Conservation (phyloP, 2,797 vertebrate species). For the Spondyliosoma cantharus region DNA sequence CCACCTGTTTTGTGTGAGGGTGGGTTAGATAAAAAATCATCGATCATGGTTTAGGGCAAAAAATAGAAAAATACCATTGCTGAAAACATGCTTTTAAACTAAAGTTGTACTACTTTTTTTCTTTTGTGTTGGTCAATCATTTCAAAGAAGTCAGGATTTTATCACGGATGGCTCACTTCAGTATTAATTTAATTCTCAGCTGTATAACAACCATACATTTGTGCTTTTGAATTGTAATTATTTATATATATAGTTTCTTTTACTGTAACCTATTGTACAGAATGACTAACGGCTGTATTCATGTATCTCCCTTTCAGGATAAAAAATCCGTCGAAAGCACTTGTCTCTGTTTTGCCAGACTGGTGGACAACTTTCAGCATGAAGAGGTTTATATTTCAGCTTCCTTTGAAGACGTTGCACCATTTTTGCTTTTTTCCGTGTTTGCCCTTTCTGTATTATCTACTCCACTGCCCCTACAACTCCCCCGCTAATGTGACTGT, state of each 20-base stretch:
- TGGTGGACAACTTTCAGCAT: slow-evolving; percentile 99
- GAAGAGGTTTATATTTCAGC: slow-evolving; percentile 88
- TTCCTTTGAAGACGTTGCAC: slow-evolving; percentile 1
- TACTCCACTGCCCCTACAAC: not conserved
- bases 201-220: not conserved
- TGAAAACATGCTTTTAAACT: not conserved
- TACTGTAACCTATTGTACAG: not conserved
- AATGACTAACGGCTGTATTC: slow-evolving; percentile 3
- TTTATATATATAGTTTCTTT: not conserved
- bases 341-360: slow-evolving; percentile 98
- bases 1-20: not conserved
- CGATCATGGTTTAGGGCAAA: too few relatives aligned
- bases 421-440: slow-evolving; percentile 3
- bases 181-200: not conserved
- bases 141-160: not conserved
- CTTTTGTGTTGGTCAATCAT: not conserved
- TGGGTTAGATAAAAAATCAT: not conserved
- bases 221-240: not conserved
- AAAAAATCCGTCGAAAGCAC: slow-evolving; percentile 99
- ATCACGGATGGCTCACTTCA: not conserved
- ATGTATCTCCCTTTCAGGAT: slow-evolving; percentile 84
- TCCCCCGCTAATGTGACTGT: not conserved
- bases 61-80: too few relatives aligned
- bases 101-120: not conserved
- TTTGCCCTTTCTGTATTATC: not conserved